Evolutionary conservation across 2,113 vertebrate genomes (phyloP), one percentile per base, ranked within the genome.

Genomic region (Hyperoodon ampullatus): DNA sequence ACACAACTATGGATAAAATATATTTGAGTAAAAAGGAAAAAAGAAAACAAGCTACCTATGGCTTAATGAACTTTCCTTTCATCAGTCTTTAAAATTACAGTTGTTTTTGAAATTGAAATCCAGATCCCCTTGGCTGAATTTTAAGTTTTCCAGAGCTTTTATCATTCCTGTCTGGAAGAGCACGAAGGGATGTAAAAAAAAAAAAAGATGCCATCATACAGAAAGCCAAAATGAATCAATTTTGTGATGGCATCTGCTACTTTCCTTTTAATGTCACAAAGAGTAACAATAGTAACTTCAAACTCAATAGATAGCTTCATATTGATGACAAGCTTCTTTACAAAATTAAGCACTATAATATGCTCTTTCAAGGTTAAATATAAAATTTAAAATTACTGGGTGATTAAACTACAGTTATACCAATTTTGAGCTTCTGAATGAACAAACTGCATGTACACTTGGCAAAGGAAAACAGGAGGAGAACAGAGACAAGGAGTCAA

Each of bases 321-420:
- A 74, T 23, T 91, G 91, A 91, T 88, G 55, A 93, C 53, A 93
- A 90, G 50, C 30, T 91, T 65, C 65, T 92, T 96, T 83, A 95
- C 2, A 96, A 90, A 95, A 96, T 83, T 88, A 95, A 94, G 77
- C 44, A 95, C 23, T 80, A 26, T 92, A 96, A 94, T 80, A 60
- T 92, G 50, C 61, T 93, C 66, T 74, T 78, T 42, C 72, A 96
- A 93, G 2, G 60, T 86, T 94, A 97, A 95, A 88, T 72, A 87
- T 60, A 87, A 92, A 96, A 92, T 84, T 94, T 63, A 55, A 95
- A 97, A 75, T 90, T 87, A 92, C 80, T 71, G 35, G 15, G 53
- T 75, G 72, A 97, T 87, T 93, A 90, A 86, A 74, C 35, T 74
- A 95, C 30, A 87, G 72, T 66, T 68, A 71, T 18, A 90, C 28